Evolutionary conservation across 2,888 invertebrate genomes (phyloP).

Genomic region (Hydriomena furcata): DNA sequence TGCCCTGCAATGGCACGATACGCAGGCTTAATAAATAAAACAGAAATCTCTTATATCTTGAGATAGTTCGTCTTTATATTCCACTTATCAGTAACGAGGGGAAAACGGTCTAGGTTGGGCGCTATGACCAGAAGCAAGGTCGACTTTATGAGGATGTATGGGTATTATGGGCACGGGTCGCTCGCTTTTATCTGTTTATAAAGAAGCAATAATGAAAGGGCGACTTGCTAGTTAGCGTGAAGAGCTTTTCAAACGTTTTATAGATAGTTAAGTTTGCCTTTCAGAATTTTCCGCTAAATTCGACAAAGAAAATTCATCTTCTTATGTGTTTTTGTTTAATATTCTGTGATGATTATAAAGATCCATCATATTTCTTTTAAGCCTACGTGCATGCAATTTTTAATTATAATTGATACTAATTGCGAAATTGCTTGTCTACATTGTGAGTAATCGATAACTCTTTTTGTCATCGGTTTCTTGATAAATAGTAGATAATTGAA

Average conservation of each 20-base stretch:
- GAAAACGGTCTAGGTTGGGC: constrained; percentile 52
- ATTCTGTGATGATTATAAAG: too few relatives aligned
- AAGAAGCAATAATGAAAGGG: constrained; percentile 33
- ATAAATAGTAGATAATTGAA: too few relatives aligned
- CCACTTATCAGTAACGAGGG: constrained; percentile 33
- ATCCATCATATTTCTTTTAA: too few relatives aligned
- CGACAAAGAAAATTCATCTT: neutral
- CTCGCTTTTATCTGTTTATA: constrained; percentile 22
- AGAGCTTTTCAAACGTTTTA: neutral
- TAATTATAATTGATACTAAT: constrained; percentile 6
- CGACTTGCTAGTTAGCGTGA: constrained; percentile 2
- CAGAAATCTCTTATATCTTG: constrained; percentile 12
- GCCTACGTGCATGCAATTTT: too few relatives aligned
- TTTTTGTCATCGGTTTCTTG: neutral
- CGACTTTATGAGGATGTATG: constrained; percentile 26
- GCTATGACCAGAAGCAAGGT: constrained; percentile 42
- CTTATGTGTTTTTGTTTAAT: too few relatives aligned
- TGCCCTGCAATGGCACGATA: too few relatives aligned
- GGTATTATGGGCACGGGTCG: neutral
- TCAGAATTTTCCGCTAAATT: neutral
- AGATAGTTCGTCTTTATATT: constrained; percentile 38
- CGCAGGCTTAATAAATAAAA: too few relatives aligned
- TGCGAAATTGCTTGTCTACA: constrained; percentile 1
- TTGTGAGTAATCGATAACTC: neutral
- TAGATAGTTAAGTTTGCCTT: neutral